A percentile compares a stretch with the other conserved stretches of the same genome.
Conservation (phyloP, 2,113 vertebrate species). For the Trochalopteron elliotii region DNA sequence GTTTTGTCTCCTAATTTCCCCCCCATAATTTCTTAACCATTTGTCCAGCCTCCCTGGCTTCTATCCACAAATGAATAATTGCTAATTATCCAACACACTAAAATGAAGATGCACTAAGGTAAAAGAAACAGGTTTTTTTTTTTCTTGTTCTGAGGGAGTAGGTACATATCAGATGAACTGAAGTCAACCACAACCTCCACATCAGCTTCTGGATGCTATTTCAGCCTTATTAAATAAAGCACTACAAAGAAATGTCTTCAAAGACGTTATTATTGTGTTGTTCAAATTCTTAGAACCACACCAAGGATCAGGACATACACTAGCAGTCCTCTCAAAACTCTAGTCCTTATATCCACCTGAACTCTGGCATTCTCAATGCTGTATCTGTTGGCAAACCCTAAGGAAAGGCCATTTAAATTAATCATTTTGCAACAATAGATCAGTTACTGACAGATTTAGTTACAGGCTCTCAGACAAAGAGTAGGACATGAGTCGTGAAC, state of each 20-base stretch:
- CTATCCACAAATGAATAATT: neutral
- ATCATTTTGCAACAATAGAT: constrained; percentile 10
- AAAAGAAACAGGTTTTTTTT: neutral
- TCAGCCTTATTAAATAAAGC: neutral
- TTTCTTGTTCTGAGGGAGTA: neutral
- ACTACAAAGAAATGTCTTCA: neutral
- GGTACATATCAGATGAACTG: neutral
- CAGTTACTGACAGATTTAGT: constrained; percentile 7
- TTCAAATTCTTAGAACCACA: neutral
- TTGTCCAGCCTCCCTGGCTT: neutral
- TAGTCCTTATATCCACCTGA: neutral
- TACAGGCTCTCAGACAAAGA: neutral
- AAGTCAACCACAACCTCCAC: neutral
- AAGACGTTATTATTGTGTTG: neutral
- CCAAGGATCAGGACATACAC: neutral
- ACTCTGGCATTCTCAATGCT: neutral
- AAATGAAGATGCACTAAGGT: neutral
- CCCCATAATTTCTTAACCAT: neutral
- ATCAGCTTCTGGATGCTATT: neutral
- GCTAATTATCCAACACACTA: neutral
- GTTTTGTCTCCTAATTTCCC: neutral
- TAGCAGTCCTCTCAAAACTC: neutral
- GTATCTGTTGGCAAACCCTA: neutral
- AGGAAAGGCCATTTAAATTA: constrained; percentile 6
- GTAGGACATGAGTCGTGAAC: neutral